phyloP scores from a whole-genome alignment of 2,888 invertebrate species.

The Adelphocoris suturalis region DNA sequence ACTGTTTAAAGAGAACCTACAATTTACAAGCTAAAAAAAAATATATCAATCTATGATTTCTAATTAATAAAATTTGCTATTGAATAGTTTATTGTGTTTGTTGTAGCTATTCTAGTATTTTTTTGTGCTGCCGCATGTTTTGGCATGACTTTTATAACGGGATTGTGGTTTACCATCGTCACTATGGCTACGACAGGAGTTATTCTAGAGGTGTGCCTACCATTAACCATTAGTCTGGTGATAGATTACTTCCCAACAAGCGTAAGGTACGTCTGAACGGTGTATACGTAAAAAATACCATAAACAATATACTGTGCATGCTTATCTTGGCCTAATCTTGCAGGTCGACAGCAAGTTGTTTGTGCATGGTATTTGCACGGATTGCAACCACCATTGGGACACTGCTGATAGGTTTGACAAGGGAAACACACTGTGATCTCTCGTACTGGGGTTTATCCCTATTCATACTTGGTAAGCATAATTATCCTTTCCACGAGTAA shows the following conservation, averaged over 20 bases:
- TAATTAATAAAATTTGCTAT: too few relatives aligned
- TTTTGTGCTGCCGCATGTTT: not conserved
- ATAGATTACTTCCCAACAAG: slow-evolving; percentile 54
- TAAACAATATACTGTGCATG: too few relatives aligned
- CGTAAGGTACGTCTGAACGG: not conserved
- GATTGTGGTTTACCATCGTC: slow-evolving; percentile 20
- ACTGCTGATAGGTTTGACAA: not conserved
- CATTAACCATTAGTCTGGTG: slow-evolving; percentile 11
- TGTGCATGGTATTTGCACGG: slow-evolving; percentile 31
- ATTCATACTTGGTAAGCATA: slow-evolving; percentile 58
- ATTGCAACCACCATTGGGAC: slow-evolving; percentile 32
- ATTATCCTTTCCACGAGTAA: not conserved
- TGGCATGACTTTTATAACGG: not conserved
- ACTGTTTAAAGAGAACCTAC: too few relatives aligned
- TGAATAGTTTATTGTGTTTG: too few relatives aligned
- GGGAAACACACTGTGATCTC: slow-evolving; percentile 63
- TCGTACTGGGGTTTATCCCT: slow-evolving; percentile 63
- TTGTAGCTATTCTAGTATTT: not conserved
- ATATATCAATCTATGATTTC: too few relatives aligned
- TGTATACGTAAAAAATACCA: too few relatives aligned
- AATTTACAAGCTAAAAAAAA: too few relatives aligned
- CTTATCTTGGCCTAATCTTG: not conserved
- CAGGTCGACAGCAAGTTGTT: slow-evolving; percentile 52
- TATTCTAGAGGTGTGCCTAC: not conserved
- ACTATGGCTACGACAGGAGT: slow-evolving; percentile 10